A percentile compares a stretch with the other conserved stretches of the same genome.
phyloP scores from a whole-genome alignment of 2,888 invertebrate species.

The Eupithecia vulgata region DNA sequence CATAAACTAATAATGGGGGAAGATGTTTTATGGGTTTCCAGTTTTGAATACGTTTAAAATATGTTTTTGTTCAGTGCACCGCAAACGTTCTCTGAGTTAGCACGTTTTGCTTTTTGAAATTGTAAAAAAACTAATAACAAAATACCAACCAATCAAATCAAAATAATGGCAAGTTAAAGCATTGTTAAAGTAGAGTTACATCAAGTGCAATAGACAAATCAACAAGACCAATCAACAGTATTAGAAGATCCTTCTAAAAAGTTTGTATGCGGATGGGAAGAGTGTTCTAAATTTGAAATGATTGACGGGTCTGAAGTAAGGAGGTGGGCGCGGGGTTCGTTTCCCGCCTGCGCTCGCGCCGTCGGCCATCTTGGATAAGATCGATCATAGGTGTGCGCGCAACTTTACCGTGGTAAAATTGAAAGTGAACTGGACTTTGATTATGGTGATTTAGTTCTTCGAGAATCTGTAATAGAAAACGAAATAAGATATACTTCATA shows the following conservation, averaged over 20 bases:
- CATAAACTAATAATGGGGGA: constrained; percentile 84
- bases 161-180: background rate
- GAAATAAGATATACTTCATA: background rate
- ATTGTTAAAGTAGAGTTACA: background rate
- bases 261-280: constrained; percentile 37
- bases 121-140: background rate
- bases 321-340: constrained; percentile 71
- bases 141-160: background rate
- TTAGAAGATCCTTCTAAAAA: constrained; percentile 3
- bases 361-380: constrained; percentile 81
- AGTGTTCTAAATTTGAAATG: constrained; percentile 63
- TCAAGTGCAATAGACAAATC: constrained; percentile 3
- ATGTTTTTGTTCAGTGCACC: constrained; percentile 76
- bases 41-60: constrained; percentile 77
- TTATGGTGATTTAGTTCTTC: background rate
- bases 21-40: constrained; percentile 81
- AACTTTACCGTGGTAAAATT: constrained; percentile 80
- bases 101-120: constrained; percentile 60
- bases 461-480: background rate
- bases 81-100: constrained; percentile 68
- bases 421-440: constrained; percentile 48
- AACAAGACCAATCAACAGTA: background rate
- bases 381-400: constrained; percentile 82
- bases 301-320: constrained; percentile 68
- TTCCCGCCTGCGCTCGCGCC: constrained; percentile 75